A percentile compares a stretch with the other conserved stretches of the same genome.
phyloP scores from a whole-genome alignment of 2,797 vertebrate genomes.

The Anguilla anguilla region DNA sequence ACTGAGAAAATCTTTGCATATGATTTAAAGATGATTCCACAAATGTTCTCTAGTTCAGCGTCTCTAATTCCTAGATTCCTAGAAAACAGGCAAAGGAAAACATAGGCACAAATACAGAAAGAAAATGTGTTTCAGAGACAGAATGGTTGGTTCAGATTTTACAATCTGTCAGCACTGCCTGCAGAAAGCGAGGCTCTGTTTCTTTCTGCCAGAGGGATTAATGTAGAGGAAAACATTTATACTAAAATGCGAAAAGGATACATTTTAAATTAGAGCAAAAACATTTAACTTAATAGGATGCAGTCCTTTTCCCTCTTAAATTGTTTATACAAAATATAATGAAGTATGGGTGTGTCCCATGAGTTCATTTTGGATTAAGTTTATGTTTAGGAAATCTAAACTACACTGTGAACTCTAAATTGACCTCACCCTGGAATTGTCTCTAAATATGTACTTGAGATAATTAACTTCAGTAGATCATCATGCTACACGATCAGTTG shows the following conservation, averaged over 20 bases:
- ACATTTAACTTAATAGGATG: no score
- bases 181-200: not conserved
- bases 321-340: no score
- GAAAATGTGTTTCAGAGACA: not conserved
- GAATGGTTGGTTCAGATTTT: not conserved
- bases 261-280: not conserved
- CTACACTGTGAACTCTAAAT: no score
- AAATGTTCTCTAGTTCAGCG: not conserved
- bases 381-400: no score
- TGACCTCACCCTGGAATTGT: no score
- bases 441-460: no score
- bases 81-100: not conserved
- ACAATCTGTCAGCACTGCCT: not conserved
- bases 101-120: not conserved
- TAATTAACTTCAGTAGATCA: no score
- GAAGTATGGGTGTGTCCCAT: no score
- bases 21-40: not conserved
- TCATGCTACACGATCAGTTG: no score
- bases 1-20: no score
- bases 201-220: not conserved
- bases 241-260: not conserved
- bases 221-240: not conserved
- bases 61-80: not conserved
- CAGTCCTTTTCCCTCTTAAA: no score
- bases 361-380: no score